These are phyloP conservation scores for Acanthococcus lagerstroemiae DNA, from an alignment of 2,888 invertebrate species.

Conservation along the genomic window DNA sequence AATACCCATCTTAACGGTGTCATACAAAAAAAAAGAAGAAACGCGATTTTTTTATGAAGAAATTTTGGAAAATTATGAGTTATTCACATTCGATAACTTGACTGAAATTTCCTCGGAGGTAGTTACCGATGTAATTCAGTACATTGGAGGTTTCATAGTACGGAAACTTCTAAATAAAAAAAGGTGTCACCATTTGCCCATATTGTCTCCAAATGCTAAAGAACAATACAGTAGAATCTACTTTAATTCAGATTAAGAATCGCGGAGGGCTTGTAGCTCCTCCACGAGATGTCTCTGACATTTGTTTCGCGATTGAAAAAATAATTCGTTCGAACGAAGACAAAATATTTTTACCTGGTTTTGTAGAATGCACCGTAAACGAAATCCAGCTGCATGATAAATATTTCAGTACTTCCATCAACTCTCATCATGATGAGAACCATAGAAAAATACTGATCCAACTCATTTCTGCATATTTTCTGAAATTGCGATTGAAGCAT, in stretches of 20 bases:
- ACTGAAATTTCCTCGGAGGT: neutral
- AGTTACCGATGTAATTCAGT: neutral
- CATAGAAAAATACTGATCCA: neutral
- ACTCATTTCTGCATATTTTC: neutral
- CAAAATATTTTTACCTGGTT: neutral
- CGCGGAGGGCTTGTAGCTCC: neutral
- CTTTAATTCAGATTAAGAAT: neutral
- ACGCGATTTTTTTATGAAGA: neutral
- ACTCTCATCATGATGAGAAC: neutral
- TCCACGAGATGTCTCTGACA: neutral
- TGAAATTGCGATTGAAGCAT: neutral
- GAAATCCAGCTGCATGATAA: neutral
- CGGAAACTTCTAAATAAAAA: neutral
- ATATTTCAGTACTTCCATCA: neutral
- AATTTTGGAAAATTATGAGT: neutral
- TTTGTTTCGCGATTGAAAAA: neutral
- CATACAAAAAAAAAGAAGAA: neutral
- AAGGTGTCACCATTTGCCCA: neutral
- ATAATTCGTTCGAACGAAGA: neutral
- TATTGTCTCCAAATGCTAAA: neutral
- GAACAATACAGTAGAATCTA: neutral
- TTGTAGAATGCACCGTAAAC: neutral
- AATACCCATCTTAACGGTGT: neutral
- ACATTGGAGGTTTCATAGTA: neutral
- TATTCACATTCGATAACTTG: neutral